Evolutionary conservation across 2,113 vertebrate genomes (phyloP).

Genomic region (Empidonax alnorum): DNA sequence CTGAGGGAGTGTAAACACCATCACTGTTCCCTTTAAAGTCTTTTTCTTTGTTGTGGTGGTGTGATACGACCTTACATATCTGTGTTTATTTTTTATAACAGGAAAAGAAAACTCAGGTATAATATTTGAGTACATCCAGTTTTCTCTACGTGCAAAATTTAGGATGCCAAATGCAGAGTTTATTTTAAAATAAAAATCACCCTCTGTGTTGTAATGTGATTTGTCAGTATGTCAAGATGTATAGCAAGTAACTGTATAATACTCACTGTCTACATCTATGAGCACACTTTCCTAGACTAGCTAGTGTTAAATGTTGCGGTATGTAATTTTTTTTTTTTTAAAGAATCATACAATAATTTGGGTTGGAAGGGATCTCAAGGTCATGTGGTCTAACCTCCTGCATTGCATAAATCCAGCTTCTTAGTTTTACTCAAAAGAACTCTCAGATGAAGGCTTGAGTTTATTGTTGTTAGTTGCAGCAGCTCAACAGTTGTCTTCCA

Average conservation of each 20-base stretch:
- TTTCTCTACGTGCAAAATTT: background rate
- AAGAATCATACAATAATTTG: background rate
- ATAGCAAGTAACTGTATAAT: background rate
- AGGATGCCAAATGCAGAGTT: background rate
- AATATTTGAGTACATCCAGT: background rate
- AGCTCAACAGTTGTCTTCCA: background rate
- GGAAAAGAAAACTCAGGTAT: background rate
- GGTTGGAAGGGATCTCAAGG: background rate
- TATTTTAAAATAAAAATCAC: background rate
- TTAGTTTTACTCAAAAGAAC: background rate
- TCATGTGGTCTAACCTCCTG: background rate
- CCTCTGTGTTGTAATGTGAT: background rate
- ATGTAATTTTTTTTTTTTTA: background rate
- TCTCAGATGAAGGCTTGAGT: background rate
- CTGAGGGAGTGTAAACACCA: background rate
- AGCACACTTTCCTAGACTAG: background rate
- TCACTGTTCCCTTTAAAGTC: background rate
- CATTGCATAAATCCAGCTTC: background rate
- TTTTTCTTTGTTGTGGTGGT: background rate
- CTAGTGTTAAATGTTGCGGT: background rate
- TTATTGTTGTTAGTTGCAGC: background rate
- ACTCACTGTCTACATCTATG: background rate
- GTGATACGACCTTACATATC: background rate
- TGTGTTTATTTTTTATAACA: background rate
- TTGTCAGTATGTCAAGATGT: background rate